Evolutionary conservation across 1,140 invertebrate species (phyloP).

Genomic region (Adelges cooleyi): DNA sequence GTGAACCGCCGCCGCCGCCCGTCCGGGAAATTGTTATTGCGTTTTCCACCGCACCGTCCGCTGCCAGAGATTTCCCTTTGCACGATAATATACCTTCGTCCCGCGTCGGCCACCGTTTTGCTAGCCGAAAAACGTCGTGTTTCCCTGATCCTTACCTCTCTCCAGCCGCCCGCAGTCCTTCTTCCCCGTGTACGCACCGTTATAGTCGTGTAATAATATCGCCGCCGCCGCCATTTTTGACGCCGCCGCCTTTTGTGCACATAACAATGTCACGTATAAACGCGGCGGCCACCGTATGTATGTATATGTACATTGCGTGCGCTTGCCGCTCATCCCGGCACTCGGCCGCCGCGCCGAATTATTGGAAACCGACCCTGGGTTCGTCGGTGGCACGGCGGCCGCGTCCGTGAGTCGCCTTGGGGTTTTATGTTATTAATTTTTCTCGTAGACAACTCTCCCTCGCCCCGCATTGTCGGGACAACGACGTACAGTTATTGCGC

Average conservation of each 20-base stretch:
- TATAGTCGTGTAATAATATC: slow-evolving; percentile 18
- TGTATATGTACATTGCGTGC: not conserved
- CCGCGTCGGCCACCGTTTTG: not conserved
- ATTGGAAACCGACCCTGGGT: not conserved
- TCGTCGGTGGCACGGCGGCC: too few relatives aligned
- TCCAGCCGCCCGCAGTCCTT: too few relatives aligned
- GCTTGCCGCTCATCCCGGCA: not conserved
- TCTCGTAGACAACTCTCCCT: not conserved
- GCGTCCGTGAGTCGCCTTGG: too few relatives aligned
- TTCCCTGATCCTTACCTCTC: not conserved
- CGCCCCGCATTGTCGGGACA: not conserved
- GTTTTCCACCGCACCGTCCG: not conserved
- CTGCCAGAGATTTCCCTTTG: slow-evolving; percentile 6
- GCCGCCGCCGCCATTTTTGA: slow-evolving; percentile 25
- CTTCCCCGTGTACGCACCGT: too few relatives aligned
- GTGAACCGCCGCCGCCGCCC: slow-evolving; percentile 20
- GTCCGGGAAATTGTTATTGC: slow-evolving; percentile 29
- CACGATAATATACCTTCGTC: too few relatives aligned
- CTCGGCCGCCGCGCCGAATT: slow-evolving; percentile 20
- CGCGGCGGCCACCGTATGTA: not conserved
- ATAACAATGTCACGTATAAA: slow-evolving; percentile 6
- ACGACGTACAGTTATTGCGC: too few relatives aligned
- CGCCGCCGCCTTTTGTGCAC: not conserved
- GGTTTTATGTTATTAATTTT: slow-evolving; percentile 26
- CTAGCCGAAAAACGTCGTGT: slow-evolving; percentile 22